Base-by-base conservation (phyloP, 53 echinoderm and acorn worm genomes). In the Paracentrotus lividus region DNA sequence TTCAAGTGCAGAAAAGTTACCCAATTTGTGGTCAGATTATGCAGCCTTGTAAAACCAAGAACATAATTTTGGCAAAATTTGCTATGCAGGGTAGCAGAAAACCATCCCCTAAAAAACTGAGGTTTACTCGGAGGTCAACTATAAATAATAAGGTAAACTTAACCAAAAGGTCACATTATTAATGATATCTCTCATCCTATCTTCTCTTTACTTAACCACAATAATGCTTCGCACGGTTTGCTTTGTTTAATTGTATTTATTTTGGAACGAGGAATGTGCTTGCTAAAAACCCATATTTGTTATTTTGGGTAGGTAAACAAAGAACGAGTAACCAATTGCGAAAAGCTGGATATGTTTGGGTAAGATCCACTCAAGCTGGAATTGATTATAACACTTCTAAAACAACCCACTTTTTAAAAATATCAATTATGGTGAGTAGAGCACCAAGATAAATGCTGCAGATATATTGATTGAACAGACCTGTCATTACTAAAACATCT, bases 241-340 rank as follows among this genome's bases (percentile, higher is more conserved):
- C 45, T 78, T 78, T 78, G 81, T 78, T 24, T 78, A 78, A 44
- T 78, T 78, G 45, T 45, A 78, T 20, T 42, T 45, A 78, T 24
- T 12, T 44, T 78, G 20, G 45, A n/a, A 78, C 24, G 38, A 78
- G 45, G 81, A 78, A 45, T 45, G 45, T 78, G 44, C 38, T 24
- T 78, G n/a, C 0, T 20, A 78, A n/a, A n/a, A 78, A 78, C 45
- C 81, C 7, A 78, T 78, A n/a, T 78, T 78, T 78, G 81, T 24
- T n/a, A 78, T 78, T 78, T 23, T 78, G n/a, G 47, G 8, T 45
- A 47, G 23, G n/a, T 78, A 43, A 78, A 78, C 47, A 78, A n/a
- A 45, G 81, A 78, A 26, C 81, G 23, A 1, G 13, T 78, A 3
- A 8, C 24, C 81, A 78, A 1, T 77, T 5, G 21, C 7, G 77